Evolutionary conservation across 2,888 invertebrate species (phyloP), one percentile per base, ranked within the genome.

Genomic region (Thyatira batis): DNA sequence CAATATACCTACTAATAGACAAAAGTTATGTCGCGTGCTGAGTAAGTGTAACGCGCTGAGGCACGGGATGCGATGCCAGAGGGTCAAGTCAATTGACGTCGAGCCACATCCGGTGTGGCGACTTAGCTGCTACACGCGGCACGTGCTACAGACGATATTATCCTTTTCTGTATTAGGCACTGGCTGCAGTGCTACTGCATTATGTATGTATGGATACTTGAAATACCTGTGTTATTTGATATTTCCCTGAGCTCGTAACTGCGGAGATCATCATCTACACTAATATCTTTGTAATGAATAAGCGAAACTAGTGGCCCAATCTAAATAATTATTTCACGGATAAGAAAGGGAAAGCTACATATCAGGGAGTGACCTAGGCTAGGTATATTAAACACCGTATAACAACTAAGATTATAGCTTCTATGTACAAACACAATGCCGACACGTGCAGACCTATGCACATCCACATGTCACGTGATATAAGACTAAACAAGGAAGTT

Each of bases 21-120:
- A 57, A 50, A 48, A 50, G 30, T 55, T 57, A 51, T 71, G 78
- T 76, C 80, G 80, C 76, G 77, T 78, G 76, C 69, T 71, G 71
- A 65, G 71, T 70, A 70, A 78, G 66, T 69, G 68, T 65, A 65
- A 63, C 67, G 67, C 67, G 70, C 72, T 69, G 80, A 74, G 77
- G 74, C 72, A 82, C 86, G 87, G 85, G 84, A 86, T 82, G 78
- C 75, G 80, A 69, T 78, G 80, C 74, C 85, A 83, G 85, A 82
- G 88, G 90, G 90, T 89, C 90, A 90, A 90, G 84, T 87, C 89
- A 90, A 91, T 89, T 89, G 88, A 85, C 80, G 85, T 76, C 82
- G 85, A 78, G 80, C 74, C 75, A 85, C 88, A 85, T 88, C 89
- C 89, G 89, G 84, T 75, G 71, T 67, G 61, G 67, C 76, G 78